Evolutionary conservation across 1,140 invertebrate species (phyloP).

Genomic region (Brachionus koreanus): DNA sequence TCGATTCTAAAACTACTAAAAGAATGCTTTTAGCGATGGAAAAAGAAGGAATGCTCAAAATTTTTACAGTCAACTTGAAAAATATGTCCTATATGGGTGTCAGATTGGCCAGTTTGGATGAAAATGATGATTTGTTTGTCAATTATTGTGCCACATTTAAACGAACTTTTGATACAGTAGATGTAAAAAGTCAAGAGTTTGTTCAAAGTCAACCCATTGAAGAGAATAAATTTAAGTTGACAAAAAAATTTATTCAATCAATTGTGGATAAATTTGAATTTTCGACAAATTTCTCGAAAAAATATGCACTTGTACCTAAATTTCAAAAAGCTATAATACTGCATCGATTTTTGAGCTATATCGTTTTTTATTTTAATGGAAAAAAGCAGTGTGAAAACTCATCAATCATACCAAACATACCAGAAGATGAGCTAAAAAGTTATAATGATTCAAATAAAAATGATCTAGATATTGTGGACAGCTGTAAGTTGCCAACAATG

Average conservation of each 20-base stretch:
- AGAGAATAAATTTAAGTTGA: slow-evolving; percentile 9
- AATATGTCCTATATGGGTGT: slow-evolving; percentile 16
- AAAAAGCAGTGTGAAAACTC: not conserved
- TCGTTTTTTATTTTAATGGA: slow-evolving; percentile 25
- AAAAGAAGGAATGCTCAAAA: slow-evolving; percentile 3
- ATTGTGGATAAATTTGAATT: not conserved
- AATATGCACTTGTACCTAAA: slow-evolving; percentile 34
- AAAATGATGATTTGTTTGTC: not conserved
- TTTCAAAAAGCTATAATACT: slow-evolving; percentile 43
- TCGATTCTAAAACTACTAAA: slow-evolving; percentile 35
- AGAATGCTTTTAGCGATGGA: slow-evolving; percentile 9
- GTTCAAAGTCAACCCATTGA: not conserved
- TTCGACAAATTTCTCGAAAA: not conserved
- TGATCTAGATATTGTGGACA: not conserved
- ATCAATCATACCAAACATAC: not conserved
- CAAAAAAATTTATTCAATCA: slow-evolving; percentile 15
- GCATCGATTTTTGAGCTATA: slow-evolving; percentile 8
- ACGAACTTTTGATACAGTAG: slow-evolving; percentile 19
- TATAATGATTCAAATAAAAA: not conserved
- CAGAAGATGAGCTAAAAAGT: not conserved
- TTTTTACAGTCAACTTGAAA: slow-evolving; percentile 28
- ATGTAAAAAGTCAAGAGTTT: not conserved
- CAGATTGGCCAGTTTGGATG: not conserved
- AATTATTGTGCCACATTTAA: slow-evolving; percentile 30
- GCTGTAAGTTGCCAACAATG: not conserved